These are phyloP conservation scores for Bagarius yarrelli DNA, from an alignment of 2,113 vertebrate species.

Conservation along the genomic window DNA sequence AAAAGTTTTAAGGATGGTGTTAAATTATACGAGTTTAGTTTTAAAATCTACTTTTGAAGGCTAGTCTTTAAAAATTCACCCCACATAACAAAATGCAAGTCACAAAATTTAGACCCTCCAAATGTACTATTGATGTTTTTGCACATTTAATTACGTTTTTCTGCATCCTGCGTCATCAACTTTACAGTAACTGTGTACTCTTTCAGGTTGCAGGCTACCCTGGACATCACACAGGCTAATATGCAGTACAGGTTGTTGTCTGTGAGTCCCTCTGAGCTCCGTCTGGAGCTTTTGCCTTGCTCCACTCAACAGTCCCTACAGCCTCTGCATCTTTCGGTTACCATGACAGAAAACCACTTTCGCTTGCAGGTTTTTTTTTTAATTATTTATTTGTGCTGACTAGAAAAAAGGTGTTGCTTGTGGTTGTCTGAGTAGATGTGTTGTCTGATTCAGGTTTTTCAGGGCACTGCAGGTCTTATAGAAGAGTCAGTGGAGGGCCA, in stretches of 20 bases:
- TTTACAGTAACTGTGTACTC: neutral
- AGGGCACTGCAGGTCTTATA: slow-evolving; percentile 50
- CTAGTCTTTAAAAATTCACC: neutral
- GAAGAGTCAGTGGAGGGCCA: slow-evolving; percentile 53
- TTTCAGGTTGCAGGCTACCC: slow-evolving; percentile 59
- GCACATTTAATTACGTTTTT: neutral
- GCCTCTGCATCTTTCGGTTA: slow-evolving; percentile 59
- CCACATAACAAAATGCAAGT: neutral
- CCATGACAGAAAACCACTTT: slow-evolving; percentile 61
- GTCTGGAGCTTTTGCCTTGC: slow-evolving; percentile 62
- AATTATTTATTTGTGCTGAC: neutral
- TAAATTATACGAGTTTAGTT: neutral
- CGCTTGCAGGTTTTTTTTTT: slow-evolving; percentile 61
- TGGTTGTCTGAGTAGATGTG: neutral
- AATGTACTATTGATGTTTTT: neutral
- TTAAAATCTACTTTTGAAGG: neutral
- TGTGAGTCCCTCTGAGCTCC: slow-evolving; percentile 60
- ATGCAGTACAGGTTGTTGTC: slow-evolving; percentile 61
- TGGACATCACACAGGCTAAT: slow-evolving; percentile 41
- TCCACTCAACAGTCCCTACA: slow-evolving; percentile 51
- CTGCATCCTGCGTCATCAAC: neutral
- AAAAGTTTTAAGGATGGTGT: neutral
- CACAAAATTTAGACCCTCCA: neutral
- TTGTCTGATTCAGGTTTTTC: slow-evolving; percentile 52
- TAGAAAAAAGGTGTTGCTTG: neutral